Evolutionary conservation across 2,113 vertebrate species (phyloP).

Genomic region (Orthonyx spaldingii): DNA sequence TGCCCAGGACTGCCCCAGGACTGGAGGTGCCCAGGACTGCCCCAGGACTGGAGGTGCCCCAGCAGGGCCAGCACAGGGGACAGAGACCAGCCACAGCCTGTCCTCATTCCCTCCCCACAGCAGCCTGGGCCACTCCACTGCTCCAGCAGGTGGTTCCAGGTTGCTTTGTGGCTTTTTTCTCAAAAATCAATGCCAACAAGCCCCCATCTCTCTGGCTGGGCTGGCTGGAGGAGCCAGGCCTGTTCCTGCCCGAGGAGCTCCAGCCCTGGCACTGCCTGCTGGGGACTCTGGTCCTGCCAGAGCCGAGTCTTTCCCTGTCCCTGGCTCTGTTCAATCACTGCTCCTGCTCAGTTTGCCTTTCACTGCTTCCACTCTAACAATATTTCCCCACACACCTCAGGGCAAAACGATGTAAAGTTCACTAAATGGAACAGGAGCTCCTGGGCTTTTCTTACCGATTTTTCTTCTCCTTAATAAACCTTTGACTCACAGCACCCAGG

Average conservation of each 20-base stretch:
- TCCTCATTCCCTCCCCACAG: background rate
- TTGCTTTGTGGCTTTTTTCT: background rate
- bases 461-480: background rate
- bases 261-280: background rate
- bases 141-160: background rate
- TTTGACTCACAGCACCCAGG: background rate
- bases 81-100: background rate
- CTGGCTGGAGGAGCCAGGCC: background rate
- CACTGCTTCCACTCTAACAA: background rate
- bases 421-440: background rate
- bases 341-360: background rate
- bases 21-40: background rate
- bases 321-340: background rate
- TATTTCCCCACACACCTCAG: background rate
- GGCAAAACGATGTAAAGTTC: background rate
- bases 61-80: background rate
- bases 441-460: background rate
- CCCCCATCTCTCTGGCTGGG: background rate
- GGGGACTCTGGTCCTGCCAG: background rate
- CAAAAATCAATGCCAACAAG: background rate
- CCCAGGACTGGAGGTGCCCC: background rate
- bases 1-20: background rate
- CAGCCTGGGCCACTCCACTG: background rate
- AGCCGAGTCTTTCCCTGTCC: background rate
- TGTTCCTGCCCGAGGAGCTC: background rate